Percentiles rank a stretch among this genome's conserved stretches.
Conservation (phyloP, 2,113 vertebrate genomes). For the Phycodurus eques region DNA sequence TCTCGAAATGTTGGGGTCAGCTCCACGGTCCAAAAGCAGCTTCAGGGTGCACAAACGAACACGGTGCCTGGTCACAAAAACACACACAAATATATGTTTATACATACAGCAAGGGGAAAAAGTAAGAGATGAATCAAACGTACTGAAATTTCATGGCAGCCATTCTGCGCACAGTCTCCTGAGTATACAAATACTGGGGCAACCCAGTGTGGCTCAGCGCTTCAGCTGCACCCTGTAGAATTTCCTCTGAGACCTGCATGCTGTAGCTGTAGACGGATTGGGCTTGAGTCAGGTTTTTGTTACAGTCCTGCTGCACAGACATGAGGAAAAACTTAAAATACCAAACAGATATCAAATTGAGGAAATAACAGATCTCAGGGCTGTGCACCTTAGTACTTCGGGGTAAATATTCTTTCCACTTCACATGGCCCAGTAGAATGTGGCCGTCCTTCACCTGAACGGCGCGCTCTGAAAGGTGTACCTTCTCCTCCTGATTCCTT, state of each 20-base stretch:
- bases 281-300: neutral
- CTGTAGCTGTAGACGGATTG: slow-evolving; percentile 29
- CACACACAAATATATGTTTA: neutral
- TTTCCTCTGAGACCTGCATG: slow-evolving; percentile 47
- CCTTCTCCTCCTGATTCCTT: neutral
- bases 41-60: slow-evolving; percentile 72
- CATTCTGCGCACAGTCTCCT: slow-evolving; percentile 57
- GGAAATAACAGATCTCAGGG: neutral
- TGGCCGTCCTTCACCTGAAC: slow-evolving; percentile 49
- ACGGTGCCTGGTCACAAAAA: slow-evolving; percentile 55
- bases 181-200: slow-evolving; percentile 17
- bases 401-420: slow-evolving; percentile 20
- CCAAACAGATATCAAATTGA: neutral
- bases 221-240: slow-evolving; percentile 53
- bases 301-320: slow-evolving; percentile 7
- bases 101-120: neutral
- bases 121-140: slow-evolving; percentile 22
- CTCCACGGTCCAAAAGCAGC: slow-evolving; percentile 77
- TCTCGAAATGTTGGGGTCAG: slow-evolving; percentile 77
- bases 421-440: slow-evolving; percentile 41
- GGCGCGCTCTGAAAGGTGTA: slow-evolving; percentile 7
- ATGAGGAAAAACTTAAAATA: neutral
- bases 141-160: slow-evolving; percentile 61
- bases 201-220: slow-evolving; percentile 38
- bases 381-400: slow-evolving; percentile 14